A percentile compares a stretch with the other conserved stretches of the same genome.
phyloP scores from a whole-genome alignment of 2,888 invertebrate genomes.

The Dione vanillae region DNA sequence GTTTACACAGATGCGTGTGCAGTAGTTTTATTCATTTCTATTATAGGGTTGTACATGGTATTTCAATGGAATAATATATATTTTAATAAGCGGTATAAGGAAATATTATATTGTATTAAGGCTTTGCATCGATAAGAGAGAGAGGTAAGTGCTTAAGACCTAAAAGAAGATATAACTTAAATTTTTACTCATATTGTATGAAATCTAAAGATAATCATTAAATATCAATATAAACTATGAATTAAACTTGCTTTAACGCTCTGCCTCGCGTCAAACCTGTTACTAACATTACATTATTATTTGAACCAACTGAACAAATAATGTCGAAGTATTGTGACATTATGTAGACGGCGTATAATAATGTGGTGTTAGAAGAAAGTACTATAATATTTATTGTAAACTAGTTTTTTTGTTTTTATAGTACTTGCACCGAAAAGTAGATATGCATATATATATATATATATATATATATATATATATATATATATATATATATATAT shows the following conservation, averaged over 20 bases:
- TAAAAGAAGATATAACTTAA: too few relatives aligned
- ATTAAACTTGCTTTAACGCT: constrained; percentile 23
- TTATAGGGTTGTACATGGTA: not conserved
- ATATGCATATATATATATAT: too few relatives aligned
- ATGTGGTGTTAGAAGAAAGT: not conserved
- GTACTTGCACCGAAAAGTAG: not conserved
- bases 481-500: too few relatives aligned
- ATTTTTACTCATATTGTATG: too few relatives aligned
- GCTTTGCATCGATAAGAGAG: too few relatives aligned
- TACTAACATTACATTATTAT: constrained; percentile 12
- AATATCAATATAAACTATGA: not conserved
- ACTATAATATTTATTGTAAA: not conserved
- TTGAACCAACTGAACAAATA: constrained; percentile 17
- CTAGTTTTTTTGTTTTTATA: not conserved
- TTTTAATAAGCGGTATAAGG: too few relatives aligned
- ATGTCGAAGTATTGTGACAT: not conserved
- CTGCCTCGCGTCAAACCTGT: constrained; percentile 4
- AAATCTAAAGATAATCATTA: too few relatives aligned
- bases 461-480: too few relatives aligned
- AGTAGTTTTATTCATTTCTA: constrained; percentile 12
- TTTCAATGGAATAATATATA: too few relatives aligned
- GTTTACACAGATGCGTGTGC: constrained; percentile 59
- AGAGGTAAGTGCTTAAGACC: too few relatives aligned
- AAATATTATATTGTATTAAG: too few relatives aligned
- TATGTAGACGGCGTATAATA: not conserved